Evolutionary conservation across 2,888 invertebrate species (phyloP), one percentile per base, ranked within the genome.

Genomic region (Drosophila melanosoma): DNA sequence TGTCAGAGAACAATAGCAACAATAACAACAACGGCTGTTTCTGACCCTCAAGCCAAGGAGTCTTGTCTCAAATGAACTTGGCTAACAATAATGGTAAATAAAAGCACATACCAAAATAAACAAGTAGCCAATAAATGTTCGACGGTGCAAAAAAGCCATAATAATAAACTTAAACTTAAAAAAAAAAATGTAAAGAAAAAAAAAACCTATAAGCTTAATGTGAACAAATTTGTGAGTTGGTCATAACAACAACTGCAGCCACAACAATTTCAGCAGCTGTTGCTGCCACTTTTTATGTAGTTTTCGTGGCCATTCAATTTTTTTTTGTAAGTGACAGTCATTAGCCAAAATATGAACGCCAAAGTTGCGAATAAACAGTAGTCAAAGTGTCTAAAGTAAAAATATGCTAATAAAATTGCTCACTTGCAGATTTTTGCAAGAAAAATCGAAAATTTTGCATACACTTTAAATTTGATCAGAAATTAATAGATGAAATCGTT

Each of bases 261-360:
- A 66, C 74, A 70, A 66, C 68, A 53, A 52, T 64, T 45, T 61
- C 40, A 40, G 57, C 66, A 52, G 70, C 61, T 26, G 45, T 51
- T 35, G 54, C 54, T 35, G 67, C 83, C 68, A 84, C 71, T 89
- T 88, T 85, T 74, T 66, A 61, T 68, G 58, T 60, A 38, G 59
- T 62, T 63, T 73, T 75, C 70, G 68, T 66, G 76, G 79, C 54
- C 68, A 52, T 36, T 58, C 54, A 67, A 69, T 38, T 29, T 66
- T 65, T 79, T 81, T 73, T 76, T 87, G 70, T 74, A 70, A 78
- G 89, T 76, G 85, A 35, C 89, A 77, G 76, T 81, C 85, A 87
- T 87, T 87, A 87, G 85, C 88, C 85, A 87, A 87, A 88, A 87
- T 86, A 76, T 86, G 72, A 89, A 58, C 81, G 71, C 65, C 68